Evolutionary conservation across 2,888 invertebrate genomes (phyloP), one percentile per base, ranked within the genome.

Genomic region (Polydrusus tereticollis): DNA sequence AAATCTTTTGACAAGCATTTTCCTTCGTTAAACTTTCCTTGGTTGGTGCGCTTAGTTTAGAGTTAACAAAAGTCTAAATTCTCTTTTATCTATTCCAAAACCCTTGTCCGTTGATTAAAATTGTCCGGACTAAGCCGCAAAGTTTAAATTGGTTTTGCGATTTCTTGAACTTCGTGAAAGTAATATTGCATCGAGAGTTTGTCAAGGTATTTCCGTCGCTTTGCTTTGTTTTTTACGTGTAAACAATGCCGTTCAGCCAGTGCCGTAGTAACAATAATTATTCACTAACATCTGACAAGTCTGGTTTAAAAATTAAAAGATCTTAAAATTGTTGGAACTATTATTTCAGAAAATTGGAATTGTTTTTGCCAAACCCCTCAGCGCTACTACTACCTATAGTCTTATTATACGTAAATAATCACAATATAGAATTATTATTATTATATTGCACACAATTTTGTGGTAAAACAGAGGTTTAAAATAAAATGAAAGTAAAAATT

Each of bases 71-170:
- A 65, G 26, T 18, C 43, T 26, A 33, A 65, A 65, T 43, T 65
- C 23, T 23, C 29, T 57, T 71, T 66, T 71, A 71, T 71, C 71
- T 71, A 60, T 71, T 55, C 66, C 16, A n/a, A 70, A 70, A 60
- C 60, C 60, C 38, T 65, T 65, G 59, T 41, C 33, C 59, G 55
- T 71, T 71, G 71, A 66, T 71, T 71, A 71, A 71, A 71, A 66
- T 38, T 64, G 47, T 57, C 63, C 57, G 20, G 64, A 29, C 50
- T 70, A 59, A 65, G 59, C 59, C 66, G 43, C 38, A 58, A 71
- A 71, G 43, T 71, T 71, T 71, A 60, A 71, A 71, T 71, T 71
- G 60, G 66, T 66, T 71, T 66, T 41, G 71, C 60, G 66, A 71
- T 71, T 66, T 71, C 71, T 71, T 62, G 59, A 65, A 71, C 65